Base-by-base conservation (phyloP, 2,888 invertebrate genomes). In the Eubasilissa splendida region DNA sequence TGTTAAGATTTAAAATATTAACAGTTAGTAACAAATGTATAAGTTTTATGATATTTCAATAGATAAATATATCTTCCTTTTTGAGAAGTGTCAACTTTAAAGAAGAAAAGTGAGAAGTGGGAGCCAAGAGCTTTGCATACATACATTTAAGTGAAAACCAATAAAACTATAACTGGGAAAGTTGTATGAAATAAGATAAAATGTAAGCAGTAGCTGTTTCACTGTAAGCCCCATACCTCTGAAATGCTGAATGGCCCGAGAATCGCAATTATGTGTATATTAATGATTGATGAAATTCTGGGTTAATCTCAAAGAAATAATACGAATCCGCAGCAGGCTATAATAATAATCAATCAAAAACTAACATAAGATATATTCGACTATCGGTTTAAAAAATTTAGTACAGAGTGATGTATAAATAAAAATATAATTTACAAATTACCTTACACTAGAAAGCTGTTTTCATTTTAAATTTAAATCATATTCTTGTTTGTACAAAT, bases 401-500 rank as follows among this genome's bases (percentile, higher is more conserved):
- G 75, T 75, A 75, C 75, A 60, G 60, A 60, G 60, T 75, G 59
- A 75, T 52, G 52, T 75, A 60, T 60, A 75, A 50, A 52, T 42
- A 79, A 79, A 80, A 80, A 68, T 70, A 68, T 74, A 70, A 42
- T 76, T 70, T 80, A 76, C 68, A 76, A 76, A 70, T 68, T 59
- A 80, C 70, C 80, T 80, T 59, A 80, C 54, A 77, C 77, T 80
- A 77, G 65, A 56, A 80, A 80, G 80, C 80, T 80, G 80, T 76
- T 42, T 53, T 63, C 63, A 75, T 79, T 59, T 60, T 66, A 14
- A 50, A 52, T 79, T 56, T 74, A 74, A 56, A 70, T 76, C 63
- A 77, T 80, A 76, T 65, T 76, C 73, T 78, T 68, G 71, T 90
- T 90, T 90, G 89, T 89, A 90, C 90, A 90, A 87, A 88, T 87